Evolutionary conservation across 1,140 invertebrate genomes (phyloP), one percentile per base, ranked within the genome.

Genomic region (Eufriesea mexicana): DNA sequence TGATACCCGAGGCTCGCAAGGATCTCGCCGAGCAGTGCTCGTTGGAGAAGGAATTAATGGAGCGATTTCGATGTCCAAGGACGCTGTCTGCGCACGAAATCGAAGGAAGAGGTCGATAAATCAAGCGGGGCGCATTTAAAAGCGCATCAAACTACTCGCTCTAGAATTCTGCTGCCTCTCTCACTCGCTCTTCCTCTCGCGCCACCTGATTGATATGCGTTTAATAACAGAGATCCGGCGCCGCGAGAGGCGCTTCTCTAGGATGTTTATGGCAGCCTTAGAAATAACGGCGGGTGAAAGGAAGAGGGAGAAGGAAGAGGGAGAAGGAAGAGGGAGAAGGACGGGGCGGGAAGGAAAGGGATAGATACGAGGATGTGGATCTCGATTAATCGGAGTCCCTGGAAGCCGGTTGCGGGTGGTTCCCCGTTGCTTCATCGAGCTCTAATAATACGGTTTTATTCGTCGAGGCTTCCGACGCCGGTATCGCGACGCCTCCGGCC

Each of bases 361-460:
- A 82, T 64, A 61, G 77, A 83, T 51, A 86, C 61, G 61, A 73
- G 54, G 72, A 72, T 23, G 71, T 73, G 87, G 88, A 87, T 89
- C 85, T 87, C 82, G 83, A 84, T 89, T 90, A 89, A 89, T 89
- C 79, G 76, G 70, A 85, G 68, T 82, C 88, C 77, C 68, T 86
- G 84, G 80, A 86, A 88, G 83, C 79, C 79, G 79, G 75, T 87
- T 90, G 85, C 85, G 89, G 89, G 89, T 90, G 87, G 79, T 83
- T 74, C 76, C 78, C 79, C 84, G 67, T 66, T 86, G 85, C 54
- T 84, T 84, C n/a, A 71, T 61, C 75, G 49, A 62, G 77, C 79
- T 89, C 82, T 94, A 94, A 94, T 94, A 93, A 93, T 89, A 94
- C 89, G 90, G 85, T 93, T 93, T 93, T 91, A 93, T 92, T 91